Base-by-base conservation (phyloP, 2,888 invertebrate species). In the Priocnemis perturbator region DNA sequence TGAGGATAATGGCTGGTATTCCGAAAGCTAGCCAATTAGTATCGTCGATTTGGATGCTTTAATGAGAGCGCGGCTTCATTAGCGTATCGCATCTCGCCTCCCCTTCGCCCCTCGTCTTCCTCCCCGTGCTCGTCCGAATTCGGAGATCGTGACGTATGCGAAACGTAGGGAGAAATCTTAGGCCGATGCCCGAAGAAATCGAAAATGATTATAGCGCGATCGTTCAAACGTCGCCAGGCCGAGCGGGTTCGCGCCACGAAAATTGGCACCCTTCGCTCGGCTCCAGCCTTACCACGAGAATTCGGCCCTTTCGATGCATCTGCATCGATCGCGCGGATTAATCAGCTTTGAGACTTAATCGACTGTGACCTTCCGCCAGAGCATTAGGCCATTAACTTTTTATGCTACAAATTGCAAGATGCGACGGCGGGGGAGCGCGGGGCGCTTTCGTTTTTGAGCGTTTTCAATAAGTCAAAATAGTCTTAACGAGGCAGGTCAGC, bases 1-100 rank as follows among this genome's bases (percentile, higher is more conserved):
- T 79, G 77, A 79, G 81, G 77, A 83, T 84, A 86, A 86, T 86
- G 81, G 82, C 74, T 76, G 85, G 77, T 85, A 80, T 84, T 81
- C 79, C 78, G 75, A 79, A 85, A 83, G 77, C 81, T 73, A 69
- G 75, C 81, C 81, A 81, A 82, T 82, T 82, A 83, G 81, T 77
- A 81, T 81, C 78, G 78, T 79, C 78, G 77, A 82, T 79, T 83
- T 79, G 74, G 79, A 75, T 76, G 78, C 73, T 78, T 78, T 81
- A 79, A 81, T 79, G 77, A 79, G 79, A 74, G 79, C 72, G 79
- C 77, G 74, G 74, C 78, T 81, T 81, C 78, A 82, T 82, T 81
- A 81, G 81, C 76, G 81, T 78, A 78, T 81, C 81, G 69, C 65
- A 67, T 74, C n/a, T n/a, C 74, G 71, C 65, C 21, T 19, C 14